A percentile compares a stretch with the other conserved stretches of the same genome.
Conservation (phyloP, 1,140 invertebrate species). For the Holotrichia oblita region DNA sequence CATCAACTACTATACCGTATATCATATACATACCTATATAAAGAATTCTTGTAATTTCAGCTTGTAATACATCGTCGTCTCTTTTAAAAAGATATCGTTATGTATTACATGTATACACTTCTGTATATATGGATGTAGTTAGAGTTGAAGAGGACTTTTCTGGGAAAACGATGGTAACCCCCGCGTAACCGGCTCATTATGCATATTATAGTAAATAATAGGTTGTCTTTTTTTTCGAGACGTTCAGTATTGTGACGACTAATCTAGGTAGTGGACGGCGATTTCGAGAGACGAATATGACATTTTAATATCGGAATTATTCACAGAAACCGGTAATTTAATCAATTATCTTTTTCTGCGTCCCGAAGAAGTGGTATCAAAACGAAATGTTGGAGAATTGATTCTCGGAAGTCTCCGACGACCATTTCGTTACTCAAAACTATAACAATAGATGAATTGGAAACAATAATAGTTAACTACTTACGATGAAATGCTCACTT, state of each 20-base stretch:
- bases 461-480: too few relatives aligned
- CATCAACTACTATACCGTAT: background rate
- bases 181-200: background rate
- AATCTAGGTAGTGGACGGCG: background rate
- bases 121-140: too few relatives aligned
- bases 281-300: conserved; percentile 18
- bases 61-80: background rate
- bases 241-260: background rate
- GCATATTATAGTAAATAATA: conserved; percentile 23
- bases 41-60: conserved; percentile 15
- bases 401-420: background rate
- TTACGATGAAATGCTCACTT: too few relatives aligned
- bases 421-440: too few relatives aligned
- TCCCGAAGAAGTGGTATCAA: background rate
- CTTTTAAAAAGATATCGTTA: background rate
- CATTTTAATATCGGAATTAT: conserved; percentile 36
- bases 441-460: too few relatives aligned
- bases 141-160: background rate
- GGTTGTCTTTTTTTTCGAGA: background rate
- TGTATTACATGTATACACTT: too few relatives aligned
- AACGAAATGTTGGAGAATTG: too few relatives aligned
- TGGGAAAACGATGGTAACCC: background rate
- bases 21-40: background rate
- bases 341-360: conserved; percentile 20
- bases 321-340: conserved; percentile 36